phyloP scores from a whole-genome alignment of 2,888 invertebrate genomes.

The Tricholauxania praeusta region DNA sequence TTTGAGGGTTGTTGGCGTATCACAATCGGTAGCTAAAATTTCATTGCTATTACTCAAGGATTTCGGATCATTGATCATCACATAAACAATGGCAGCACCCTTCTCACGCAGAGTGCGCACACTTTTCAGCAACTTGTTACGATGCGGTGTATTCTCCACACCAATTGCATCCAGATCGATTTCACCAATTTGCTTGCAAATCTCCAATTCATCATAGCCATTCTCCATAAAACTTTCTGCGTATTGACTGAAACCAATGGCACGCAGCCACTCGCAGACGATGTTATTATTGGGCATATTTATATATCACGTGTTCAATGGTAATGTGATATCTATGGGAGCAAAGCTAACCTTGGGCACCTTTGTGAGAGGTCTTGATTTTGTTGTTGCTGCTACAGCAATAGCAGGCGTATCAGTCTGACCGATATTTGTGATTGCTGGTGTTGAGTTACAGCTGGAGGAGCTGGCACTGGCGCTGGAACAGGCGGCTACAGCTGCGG shows the following conservation, averaged over 20 bases:
- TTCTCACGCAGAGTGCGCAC: constrained; percentile 88
- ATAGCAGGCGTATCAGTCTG: constrained; percentile 23
- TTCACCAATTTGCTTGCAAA: constrained; percentile 95
- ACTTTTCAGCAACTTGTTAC: constrained; percentile 84
- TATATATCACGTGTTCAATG: constrained; percentile 60
- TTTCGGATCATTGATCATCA: constrained; percentile 85
- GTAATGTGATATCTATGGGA: constrained; percentile 58
- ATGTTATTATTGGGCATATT: constrained; percentile 76
- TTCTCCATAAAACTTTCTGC: constrained; percentile 95
- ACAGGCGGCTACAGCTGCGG: constrained; percentile 39
- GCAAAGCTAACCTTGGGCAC: constrained; percentile 62
- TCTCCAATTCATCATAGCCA: constrained; percentile 96
- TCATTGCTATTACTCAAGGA: constrained; percentile 71
- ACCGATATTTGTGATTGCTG: constrained; percentile 17
- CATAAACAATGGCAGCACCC: constrained; percentile 93
- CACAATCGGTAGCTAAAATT: constrained; percentile 66
- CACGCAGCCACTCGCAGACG: constrained; percentile 93
- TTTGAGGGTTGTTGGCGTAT: constrained; percentile 67
- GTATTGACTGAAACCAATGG: constrained; percentile 89
- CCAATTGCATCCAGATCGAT: constrained; percentile 96
- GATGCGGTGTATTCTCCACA: constrained; percentile 85
- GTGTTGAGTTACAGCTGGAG: constrained; percentile 25
- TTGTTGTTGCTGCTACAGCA: constrained; percentile 29
- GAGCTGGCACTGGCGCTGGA: constrained; percentile 45
- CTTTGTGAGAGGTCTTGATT: constrained; percentile 49